These are phyloP conservation scores for Ataeniobius toweri DNA, from an alignment of 2,797 vertebrate species.

Conservation along the genomic window DNA sequence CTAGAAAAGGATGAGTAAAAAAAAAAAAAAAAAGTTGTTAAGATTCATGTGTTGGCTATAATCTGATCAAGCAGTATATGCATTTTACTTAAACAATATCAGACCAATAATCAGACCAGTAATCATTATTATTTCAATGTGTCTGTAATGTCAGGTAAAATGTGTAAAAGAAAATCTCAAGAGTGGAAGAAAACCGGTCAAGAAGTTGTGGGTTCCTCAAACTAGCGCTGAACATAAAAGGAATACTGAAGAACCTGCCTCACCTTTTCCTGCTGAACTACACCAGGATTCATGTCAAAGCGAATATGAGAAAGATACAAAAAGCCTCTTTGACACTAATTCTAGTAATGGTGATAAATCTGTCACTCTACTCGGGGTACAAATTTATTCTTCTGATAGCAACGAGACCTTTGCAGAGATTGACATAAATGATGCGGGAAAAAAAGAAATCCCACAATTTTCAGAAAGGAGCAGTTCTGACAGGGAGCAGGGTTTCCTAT, in stretches of 20 bases:
- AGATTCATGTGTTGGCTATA: background rate
- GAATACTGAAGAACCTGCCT: slow-evolving; percentile 10
- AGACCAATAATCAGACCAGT: background rate
- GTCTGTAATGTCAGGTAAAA: slow-evolving; percentile 13
- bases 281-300: slow-evolving; percentile 11
- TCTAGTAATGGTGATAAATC: slow-evolving; percentile 15
- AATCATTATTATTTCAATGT: background rate
- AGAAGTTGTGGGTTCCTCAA: slow-evolving; percentile 5
- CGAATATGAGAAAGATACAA: slow-evolving; percentile 16
- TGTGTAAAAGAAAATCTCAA: slow-evolving; percentile 10
- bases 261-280: slow-evolving; percentile 13
- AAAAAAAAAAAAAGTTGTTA: slow-evolving; percentile 22
- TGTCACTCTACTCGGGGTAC: slow-evolving; percentile 15
- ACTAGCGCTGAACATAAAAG: slow-evolving; percentile 16
- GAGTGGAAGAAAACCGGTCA: slow-evolving; percentile 9
- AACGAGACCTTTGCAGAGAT: background rate
- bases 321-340: background rate
- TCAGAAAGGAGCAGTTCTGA: slow-evolving; percentile 1
- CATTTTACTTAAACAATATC: background rate
- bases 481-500: slow-evolving; percentile 15
- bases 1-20: slow-evolving; percentile 9
- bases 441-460: background rate
- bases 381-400: slow-evolving; percentile 19
- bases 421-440: slow-evolving; percentile 12
- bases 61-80: background rate